Conservation (phyloP, 2,113 vertebrate species). For the Phalacrocorax aristotelis region DNA sequence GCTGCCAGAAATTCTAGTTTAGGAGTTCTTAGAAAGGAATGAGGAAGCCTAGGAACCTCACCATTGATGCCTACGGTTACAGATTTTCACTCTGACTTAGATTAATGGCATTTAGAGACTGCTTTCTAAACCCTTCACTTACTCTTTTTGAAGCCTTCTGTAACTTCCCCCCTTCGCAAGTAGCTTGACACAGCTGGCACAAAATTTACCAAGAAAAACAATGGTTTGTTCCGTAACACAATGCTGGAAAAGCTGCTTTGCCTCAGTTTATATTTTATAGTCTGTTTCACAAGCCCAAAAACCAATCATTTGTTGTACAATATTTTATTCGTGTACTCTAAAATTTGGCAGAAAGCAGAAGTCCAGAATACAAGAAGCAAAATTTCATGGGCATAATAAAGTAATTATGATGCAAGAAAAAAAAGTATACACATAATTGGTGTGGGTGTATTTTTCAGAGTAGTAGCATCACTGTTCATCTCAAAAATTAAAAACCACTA, state of each 20-base stretch:
- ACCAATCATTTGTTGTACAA: neutral
- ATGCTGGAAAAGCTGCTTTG: neutral
- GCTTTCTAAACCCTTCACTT: neutral
- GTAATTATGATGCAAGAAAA: neutral
- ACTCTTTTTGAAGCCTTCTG: neutral
- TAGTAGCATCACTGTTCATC: neutral
- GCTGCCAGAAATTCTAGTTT: neutral
- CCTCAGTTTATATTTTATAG: neutral
- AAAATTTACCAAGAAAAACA: constrained; percentile 17
- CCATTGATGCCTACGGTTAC: neutral
- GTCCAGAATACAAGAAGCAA: neutral
- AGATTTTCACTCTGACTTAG: neutral
- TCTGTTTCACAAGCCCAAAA: neutral
- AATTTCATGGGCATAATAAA: neutral
- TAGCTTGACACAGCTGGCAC: neutral
- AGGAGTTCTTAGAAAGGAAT: neutral
- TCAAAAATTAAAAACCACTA: neutral
- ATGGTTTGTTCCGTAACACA: neutral
- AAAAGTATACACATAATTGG: neutral
- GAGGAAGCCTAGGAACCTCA: constrained; percentile 6
- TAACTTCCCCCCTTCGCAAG: neutral
- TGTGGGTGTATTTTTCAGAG: neutral
- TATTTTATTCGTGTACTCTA: neutral
- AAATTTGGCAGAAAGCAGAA: neutral
- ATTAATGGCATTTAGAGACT: no score